Conservation (phyloP, 2,888 invertebrate genomes). For the Colostygia pectinataria region DNA sequence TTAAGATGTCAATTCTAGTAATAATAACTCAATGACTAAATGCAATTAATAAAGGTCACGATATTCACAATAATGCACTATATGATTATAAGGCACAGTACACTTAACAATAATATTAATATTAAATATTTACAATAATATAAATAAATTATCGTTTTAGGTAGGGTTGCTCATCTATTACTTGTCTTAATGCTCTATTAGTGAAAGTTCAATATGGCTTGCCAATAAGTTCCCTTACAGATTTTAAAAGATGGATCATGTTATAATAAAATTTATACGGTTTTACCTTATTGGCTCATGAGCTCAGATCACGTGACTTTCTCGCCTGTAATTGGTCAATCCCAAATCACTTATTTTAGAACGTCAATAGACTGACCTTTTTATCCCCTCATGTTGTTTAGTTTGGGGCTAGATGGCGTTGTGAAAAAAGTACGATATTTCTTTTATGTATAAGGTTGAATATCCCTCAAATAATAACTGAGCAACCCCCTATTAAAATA, state of each 20-base stretch:
- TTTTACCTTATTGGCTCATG: constrained; percentile 2
- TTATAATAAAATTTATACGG: too few species aligned
- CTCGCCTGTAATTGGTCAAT: too few species aligned
- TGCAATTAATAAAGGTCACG: constrained; percentile 25
- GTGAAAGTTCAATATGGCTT: neutral
- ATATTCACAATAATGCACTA: constrained; percentile 19
- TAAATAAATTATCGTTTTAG: constrained; percentile 12
- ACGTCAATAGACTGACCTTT: too few species aligned
- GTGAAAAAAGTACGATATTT: too few species aligned
- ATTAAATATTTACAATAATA: constrained; percentile 24
- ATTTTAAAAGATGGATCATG: too few species aligned
- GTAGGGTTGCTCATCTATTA: constrained; percentile 9
- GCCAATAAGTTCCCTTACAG: neutral
- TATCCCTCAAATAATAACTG: neutral
- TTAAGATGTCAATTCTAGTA: neutral
- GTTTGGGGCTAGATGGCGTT: too few species aligned
- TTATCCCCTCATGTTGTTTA: too few species aligned
- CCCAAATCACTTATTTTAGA: too few species aligned
- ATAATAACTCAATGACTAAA: constrained; percentile 21
- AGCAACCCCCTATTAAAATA: constrained; percentile 7
- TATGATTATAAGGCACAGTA: constrained; percentile 60
- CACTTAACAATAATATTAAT: constrained; percentile 6
- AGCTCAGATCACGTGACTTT: too few species aligned
- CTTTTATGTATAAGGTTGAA: too few species aligned
- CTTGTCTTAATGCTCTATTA: neutral